Evolutionary conservation across 2,113 vertebrate species (phyloP).

Genomic region (Sula dactylatra): DNA sequence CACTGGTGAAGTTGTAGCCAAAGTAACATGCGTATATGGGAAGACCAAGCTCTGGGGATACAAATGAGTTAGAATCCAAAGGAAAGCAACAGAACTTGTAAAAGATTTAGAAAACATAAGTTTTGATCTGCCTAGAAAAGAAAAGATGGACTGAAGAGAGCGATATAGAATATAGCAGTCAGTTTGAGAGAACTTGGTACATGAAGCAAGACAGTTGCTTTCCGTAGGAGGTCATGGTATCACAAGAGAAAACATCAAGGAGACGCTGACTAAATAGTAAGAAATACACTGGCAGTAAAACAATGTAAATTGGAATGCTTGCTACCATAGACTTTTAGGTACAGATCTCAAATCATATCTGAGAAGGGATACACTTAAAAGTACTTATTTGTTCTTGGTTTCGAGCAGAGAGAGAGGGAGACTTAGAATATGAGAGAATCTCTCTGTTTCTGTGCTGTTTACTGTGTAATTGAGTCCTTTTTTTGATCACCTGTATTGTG

Average conservation of each 20-base stretch:
- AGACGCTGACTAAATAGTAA: neutral
- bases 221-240: neutral
- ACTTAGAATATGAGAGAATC: neutral
- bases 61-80: neutral
- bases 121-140: neutral
- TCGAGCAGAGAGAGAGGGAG: neutral
- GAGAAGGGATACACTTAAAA: neutral
- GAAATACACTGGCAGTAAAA: neutral
- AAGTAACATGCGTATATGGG: rapidly evolving
- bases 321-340: neutral
- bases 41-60: neutral
- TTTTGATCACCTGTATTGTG: neutral
- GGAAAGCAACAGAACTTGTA: neutral
- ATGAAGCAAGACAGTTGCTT: neutral
- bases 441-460: neutral
- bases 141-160: neutral
- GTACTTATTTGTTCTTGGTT: neutral
- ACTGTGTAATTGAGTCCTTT: neutral
- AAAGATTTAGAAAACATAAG: neutral
- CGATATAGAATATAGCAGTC: neutral
- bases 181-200: neutral
- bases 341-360: neutral
- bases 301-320: neutral
- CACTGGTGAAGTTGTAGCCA: neutral
- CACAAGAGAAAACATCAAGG: neutral